Base-by-base conservation (phyloP, 2,797 vertebrate genomes). In the Sphenopsis melanotis region DNA sequence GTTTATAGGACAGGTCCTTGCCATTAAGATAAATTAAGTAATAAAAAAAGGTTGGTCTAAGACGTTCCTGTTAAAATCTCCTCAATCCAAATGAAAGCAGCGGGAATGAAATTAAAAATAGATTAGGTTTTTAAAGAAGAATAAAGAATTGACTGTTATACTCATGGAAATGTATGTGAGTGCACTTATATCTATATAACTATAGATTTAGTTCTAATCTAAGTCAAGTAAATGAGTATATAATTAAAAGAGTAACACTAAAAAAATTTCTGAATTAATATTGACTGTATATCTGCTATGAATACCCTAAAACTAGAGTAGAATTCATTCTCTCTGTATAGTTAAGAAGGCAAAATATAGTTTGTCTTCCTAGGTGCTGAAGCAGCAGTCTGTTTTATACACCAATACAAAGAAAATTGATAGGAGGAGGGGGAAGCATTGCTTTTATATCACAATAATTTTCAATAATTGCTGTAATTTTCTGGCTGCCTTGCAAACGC, bases 381-480 rank as follows among this genome's bases (percentile, higher is more conserved):
- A 96, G 76, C 52, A 95, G 88, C 75, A 78, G 79, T 46, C 74
- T 96, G 75, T 85, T 91, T 95, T 85, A 75, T 86, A 94, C 29
- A 68, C 36, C 94, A 91, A 76, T 90, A 89, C 95, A 95, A 95
- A 89, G 87, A 68, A 93, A 94, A 95, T 90, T 78, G 87, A 81
- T 81, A 94, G 83, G 83, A 80, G 82, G 84, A 88, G 74, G 65
- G 64, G 72, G 82, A 90, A 94, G 53, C 46, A 83, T 82, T 93
- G 74, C 83, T 87, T 95, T 97, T 94, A 89, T 92, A 96, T 97
- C 83, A 95, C 82, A 95, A 79, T 97, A 82, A 96, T 96, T 98
- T 97, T 74, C 90, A 93, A 87, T 91, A 96, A 98, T 97, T 96
- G 95, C 85, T 93, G 83, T 94, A 96, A 96, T 98, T 96, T 96